Conservation (phyloP, 2,888 invertebrate species). For the Sinelater perroti region DNA sequence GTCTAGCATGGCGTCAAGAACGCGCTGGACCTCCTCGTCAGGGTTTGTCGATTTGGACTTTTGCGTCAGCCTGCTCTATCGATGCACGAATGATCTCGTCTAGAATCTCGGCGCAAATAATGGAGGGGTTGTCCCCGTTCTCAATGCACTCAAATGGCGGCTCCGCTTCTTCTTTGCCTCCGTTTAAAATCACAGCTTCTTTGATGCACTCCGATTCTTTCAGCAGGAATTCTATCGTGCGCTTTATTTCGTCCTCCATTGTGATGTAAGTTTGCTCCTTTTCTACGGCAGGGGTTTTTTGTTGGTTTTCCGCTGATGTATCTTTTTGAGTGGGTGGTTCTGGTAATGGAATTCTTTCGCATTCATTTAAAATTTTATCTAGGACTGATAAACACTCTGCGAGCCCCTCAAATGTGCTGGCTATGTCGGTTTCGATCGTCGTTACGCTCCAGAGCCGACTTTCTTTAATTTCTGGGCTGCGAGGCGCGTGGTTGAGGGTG, state of each 20-base stretch:
- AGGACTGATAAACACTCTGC: neutral
- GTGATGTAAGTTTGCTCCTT: constrained; percentile 11
- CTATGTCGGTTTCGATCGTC: neutral
- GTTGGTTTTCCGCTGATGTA: too few relatives aligned
- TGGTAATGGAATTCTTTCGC: too few relatives aligned
- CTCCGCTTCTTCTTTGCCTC: constrained; percentile 23
- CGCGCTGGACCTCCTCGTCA: neutral
- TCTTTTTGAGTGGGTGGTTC: too few relatives aligned
- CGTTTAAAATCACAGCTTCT: constrained; percentile 20
- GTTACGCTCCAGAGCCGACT: neutral
- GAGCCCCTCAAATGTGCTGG: neutral
- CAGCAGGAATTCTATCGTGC: constrained; percentile 20
- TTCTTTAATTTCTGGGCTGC: neutral
- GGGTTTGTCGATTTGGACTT: too few relatives aligned
- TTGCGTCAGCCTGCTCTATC: too few relatives aligned
- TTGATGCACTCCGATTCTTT: constrained; percentile 30
- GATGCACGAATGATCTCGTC: neutral
- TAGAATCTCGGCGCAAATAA: neutral
- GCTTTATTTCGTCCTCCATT: constrained; percentile 29
- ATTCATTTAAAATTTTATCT: neutral
- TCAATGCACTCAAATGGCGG: constrained; percentile 25
- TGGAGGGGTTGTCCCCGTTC: neutral
- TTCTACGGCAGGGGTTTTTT: constrained; percentile 3
- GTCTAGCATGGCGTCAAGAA: neutral
- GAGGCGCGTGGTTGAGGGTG: neutral